Evolutionary conservation across 2,888 invertebrate species (phyloP).

Genomic region (Eupithecia pulchellata): DNA sequence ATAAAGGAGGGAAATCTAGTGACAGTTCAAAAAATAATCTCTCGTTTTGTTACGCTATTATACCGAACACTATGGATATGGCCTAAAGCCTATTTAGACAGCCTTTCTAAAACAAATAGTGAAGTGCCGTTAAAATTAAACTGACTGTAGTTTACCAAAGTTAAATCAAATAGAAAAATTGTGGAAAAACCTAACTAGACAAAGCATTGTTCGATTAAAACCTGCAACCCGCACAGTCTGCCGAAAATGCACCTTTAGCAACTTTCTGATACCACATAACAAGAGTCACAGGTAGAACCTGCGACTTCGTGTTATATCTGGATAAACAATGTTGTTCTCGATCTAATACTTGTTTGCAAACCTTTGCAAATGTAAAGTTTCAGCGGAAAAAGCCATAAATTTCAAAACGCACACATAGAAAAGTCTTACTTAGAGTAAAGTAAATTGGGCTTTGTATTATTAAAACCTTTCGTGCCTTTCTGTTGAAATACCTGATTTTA

Average conservation of each 20-base stretch:
- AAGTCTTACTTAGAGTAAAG: neutral
- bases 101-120: neutral
- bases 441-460: neutral
- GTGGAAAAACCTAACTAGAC: neutral
- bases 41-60: too few relatives aligned
- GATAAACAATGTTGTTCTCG: neutral
- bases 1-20: neutral
- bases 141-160: neutral
- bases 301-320: neutral
- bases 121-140: neutral
- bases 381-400: neutral
- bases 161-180: neutral
- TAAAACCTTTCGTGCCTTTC: neutral
- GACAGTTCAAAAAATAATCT: neutral
- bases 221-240: neutral
- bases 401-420: neutral
- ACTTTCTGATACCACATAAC: too few relatives aligned
- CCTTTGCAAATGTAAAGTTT: conserved; percentile 2
- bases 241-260: neutral
- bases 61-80: neutral
- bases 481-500: neutral
- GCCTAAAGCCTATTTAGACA: too few relatives aligned
- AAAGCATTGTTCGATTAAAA: neutral
- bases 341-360: neutral
- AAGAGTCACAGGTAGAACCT: too few relatives aligned